phyloP scores from a whole-genome alignment of 2,888 invertebrate genomes.

The Microctonus aethiopoides region DNA sequence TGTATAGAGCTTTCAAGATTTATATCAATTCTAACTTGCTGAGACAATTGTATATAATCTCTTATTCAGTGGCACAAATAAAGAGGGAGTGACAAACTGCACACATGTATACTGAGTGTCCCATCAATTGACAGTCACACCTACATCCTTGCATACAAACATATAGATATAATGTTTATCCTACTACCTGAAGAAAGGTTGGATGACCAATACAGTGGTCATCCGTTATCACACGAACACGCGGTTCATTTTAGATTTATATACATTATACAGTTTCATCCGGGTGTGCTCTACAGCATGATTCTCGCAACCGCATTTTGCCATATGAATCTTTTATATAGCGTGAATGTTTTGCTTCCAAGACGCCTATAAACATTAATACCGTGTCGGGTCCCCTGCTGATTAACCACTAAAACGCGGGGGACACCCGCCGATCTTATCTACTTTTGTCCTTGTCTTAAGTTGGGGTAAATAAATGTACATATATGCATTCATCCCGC shows the following conservation, averaged over 20 bases:
- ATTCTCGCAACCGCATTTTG: background rate
- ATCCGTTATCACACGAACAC: background rate
- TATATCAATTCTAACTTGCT: background rate
- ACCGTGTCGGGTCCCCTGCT: slow-evolving; percentile 66
- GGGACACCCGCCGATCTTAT: slow-evolving; percentile 68
- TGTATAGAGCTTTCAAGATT: background rate
- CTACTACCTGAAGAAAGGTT: slow-evolving; percentile 8
- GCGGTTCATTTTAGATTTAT: background rate
- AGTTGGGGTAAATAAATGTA: slow-evolving; percentile 46
- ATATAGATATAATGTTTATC: slow-evolving; percentile 2
- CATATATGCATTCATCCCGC: slow-evolving; percentile 63
- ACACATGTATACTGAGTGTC: background rate
- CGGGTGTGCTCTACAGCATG: slow-evolving; percentile 11
- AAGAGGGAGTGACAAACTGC: slow-evolving; percentile 1
- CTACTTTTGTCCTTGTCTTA: slow-evolving; percentile 62
- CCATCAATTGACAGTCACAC: slow-evolving; percentile 25
- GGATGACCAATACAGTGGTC: slow-evolving; percentile 2
- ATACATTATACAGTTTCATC: background rate
- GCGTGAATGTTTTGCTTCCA: slow-evolving; percentile 43
- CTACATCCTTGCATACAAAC: background rate
- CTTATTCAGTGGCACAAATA: slow-evolving; percentile 20
- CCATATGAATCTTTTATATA: slow-evolving; percentile 7
- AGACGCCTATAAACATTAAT: slow-evolving; percentile 59
- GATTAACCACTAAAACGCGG: slow-evolving; percentile 65
- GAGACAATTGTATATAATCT: slow-evolving; percentile 27